Evolutionary conservation across 2,113 vertebrate genomes (phyloP).

Genomic region (Helogale parvula): DNA sequence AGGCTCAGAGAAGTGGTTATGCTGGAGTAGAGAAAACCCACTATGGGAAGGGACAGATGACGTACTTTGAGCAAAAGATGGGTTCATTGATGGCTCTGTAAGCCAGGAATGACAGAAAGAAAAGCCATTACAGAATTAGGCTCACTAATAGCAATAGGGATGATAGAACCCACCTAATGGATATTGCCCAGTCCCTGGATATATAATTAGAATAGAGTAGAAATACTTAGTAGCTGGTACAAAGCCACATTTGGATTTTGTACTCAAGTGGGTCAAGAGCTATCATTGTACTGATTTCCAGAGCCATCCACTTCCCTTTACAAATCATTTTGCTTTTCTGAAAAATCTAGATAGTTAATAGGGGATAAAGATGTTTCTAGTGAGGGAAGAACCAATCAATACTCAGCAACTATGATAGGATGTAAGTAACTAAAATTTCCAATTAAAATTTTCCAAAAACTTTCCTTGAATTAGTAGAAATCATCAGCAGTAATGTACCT

Average conservation of each 20-base stretch:
- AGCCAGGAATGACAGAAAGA: neutral
- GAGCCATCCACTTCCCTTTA: neutral
- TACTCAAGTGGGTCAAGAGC: neutral
- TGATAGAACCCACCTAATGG: neutral
- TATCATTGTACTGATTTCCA: neutral
- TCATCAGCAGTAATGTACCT: neutral
- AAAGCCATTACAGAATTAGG: neutral
- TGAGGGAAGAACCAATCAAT: neutral
- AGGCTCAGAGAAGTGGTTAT: neutral
- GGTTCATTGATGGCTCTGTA: neutral
- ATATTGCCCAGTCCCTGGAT: neutral
- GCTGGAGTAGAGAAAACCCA: neutral
- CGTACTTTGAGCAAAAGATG: neutral
- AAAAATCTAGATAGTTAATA: neutral
- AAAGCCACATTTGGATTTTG: neutral
- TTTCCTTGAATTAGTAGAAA: neutral
- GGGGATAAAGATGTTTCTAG: neutral
- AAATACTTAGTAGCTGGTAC: neutral
- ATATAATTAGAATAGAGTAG: neutral
- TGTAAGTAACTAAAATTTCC: neutral
- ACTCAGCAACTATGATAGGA: neutral
- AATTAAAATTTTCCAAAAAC: neutral
- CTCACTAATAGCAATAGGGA: neutral
- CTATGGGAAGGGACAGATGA: neutral
- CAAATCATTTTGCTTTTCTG: neutral